Evolutionary conservation across 2,797 vertebrate species (phyloP).

Genomic region (Alectoris magna): DNA sequence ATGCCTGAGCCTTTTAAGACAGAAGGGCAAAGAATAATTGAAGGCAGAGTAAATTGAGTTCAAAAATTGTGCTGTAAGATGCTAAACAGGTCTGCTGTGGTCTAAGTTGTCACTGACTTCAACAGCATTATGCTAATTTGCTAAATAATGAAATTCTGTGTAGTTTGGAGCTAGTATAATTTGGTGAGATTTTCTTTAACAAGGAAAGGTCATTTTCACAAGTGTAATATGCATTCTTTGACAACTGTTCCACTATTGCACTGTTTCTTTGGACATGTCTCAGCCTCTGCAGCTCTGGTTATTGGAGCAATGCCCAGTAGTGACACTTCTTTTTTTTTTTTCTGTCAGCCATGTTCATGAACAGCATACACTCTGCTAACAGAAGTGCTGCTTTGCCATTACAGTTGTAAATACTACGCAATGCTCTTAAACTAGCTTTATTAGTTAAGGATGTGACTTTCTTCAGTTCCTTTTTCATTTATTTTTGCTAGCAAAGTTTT

Average conservation of each 20-base stretch:
- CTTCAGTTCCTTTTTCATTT: background rate
- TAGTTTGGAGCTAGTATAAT: background rate
- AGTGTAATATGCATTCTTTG: background rate
- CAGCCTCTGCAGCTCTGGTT: background rate
- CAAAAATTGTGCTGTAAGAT: background rate
- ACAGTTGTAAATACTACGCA: background rate
- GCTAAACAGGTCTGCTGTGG: background rate
- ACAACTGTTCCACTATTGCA: background rate
- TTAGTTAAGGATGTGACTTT: background rate
- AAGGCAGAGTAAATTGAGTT: background rate
- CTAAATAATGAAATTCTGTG: background rate
- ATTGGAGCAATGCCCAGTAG: background rate
- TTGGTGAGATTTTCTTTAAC: background rate
- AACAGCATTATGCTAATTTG: background rate
- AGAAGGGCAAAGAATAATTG: background rate
- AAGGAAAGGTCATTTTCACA: background rate
- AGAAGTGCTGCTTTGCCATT: background rate
- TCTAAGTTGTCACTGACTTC: background rate
- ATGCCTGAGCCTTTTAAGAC: background rate
- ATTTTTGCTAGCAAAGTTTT: background rate
- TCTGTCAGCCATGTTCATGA: background rate
- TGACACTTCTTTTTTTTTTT: background rate
- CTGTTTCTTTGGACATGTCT: background rate
- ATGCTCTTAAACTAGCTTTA: background rate
- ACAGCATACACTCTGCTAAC: background rate